Base-by-base conservation (phyloP, 2,888 invertebrate species). In the Tipula vernalis region DNA sequence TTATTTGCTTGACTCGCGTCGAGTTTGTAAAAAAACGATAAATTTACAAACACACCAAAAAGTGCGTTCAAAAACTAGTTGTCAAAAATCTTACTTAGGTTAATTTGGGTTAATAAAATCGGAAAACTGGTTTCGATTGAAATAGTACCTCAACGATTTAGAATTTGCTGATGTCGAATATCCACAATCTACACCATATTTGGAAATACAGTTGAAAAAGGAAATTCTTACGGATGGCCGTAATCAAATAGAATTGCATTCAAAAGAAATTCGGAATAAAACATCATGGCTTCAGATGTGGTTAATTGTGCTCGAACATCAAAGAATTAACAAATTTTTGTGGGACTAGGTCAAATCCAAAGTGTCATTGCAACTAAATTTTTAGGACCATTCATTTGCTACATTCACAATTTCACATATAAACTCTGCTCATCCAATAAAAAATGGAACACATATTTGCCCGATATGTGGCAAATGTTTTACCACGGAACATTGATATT, bases 401-500 rank as follows among this genome's bases (percentile, higher is more conserved):
- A 39, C 51, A 86, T 71, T 18, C 57, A 36, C 87, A 28, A n/a
- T n/a, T n/a, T n/a, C n/a, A n/a, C n/a, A 86, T 86, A 47, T 86
- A 83, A 51, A 15, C 36, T 12, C 18, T 36, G 12, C 39, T 15
- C 86, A 87, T 86, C 87, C 86, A 47, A 71, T 28, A 28, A 6
- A 10, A 2, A 84, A 12, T 13, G 13, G 41, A 36, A 84, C 44
- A 5, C 85, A 86, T 44, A 15, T 42, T 18, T 88, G 88, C 44
- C 87, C 87, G 12, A 87, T 88, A 13, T 88, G 88, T 39, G 57
- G 87, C 1, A 87, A 88, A 28, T 85, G 41, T 3, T 88, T 88
- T 86, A 85, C 84, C 57, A 87, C 85, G 41, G 87, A 87, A 36
- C 87, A 28, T 28, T 2, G 28, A 28, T 28, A 28, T 1, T 28